Conservation (phyloP, 2,888 invertebrate species). For the Pristionchus fissidentatus region DNA sequence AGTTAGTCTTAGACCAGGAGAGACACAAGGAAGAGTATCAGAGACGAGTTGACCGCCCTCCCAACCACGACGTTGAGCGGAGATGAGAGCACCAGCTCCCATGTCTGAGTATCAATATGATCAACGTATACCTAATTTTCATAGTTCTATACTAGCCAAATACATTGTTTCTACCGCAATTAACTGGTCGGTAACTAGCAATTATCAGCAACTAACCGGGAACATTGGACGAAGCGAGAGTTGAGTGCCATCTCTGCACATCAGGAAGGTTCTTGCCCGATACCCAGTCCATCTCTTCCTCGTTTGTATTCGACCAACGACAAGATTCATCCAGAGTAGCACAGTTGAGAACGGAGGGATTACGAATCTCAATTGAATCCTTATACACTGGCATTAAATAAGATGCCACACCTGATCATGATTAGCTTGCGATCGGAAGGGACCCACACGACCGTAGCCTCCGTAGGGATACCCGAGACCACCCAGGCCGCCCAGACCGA, state of each 20-base stretch:
- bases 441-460: constrained; percentile 54
- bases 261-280: constrained; percentile 46
- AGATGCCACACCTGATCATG: constrained; percentile 26
- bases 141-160: not conserved
- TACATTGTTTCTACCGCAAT: too few relatives aligned
- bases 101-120: constrained; percentile 51
- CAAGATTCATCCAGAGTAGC: constrained; percentile 56
- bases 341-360: constrained; percentile 57
- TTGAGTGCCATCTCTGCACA: constrained; percentile 34
- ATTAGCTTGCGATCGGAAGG: constrained; percentile 61
- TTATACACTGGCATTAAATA: not conserved
- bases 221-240: not conserved
- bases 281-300: constrained; percentile 67
- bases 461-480: constrained; percentile 34
- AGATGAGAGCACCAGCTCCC: constrained; percentile 61
- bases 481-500: constrained; percentile 21
- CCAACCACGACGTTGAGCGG: constrained; percentile 62
- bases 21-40: constrained; percentile 63
- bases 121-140: not conserved
- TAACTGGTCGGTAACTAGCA: not conserved
- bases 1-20: constrained; percentile 56
- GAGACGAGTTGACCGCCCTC: constrained; percentile 66
- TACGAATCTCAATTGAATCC: not conserved
- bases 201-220: constrained; percentile 14
- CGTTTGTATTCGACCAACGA: constrained; percentile 66